Percentiles rank a stretch among this genome's conserved stretches.
Conservation (phyloP, 1,140 invertebrate genomes). For the Caerostris darwini region DNA sequence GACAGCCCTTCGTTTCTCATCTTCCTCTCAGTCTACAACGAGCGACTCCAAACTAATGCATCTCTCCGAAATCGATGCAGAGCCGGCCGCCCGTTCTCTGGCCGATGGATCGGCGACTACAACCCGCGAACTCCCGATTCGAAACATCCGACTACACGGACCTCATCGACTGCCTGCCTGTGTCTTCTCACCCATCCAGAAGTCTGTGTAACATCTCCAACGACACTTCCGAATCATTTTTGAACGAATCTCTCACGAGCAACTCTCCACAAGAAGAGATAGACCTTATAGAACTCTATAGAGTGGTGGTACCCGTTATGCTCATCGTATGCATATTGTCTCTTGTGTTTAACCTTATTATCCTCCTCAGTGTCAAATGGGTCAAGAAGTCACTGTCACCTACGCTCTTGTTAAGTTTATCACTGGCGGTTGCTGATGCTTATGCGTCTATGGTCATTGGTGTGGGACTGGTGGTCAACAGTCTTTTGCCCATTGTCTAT, state of each 20-base stretch:
- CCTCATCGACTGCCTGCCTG: conserved; percentile 34
- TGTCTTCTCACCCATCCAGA: background rate
- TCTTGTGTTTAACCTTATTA: conserved; percentile 83
- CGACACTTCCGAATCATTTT: background rate
- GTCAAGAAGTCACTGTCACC: conserved; percentile 84
- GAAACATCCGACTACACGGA: conserved; percentile 11
- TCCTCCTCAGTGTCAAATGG: conserved; percentile 85
- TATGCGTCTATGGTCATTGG: conserved; percentile 84
- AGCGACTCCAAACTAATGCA: no score
- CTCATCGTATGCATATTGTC: conserved; percentile 83
- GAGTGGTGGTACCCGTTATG: conserved; percentile 81
- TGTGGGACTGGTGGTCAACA: conserved; percentile 84
- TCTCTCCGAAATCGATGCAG: conserved; percentile 45
- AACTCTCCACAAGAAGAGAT: background rate
- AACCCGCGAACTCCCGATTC: conserved; percentile 4
- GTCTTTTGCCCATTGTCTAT: conserved; percentile 81
- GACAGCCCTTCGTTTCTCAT: background rate
- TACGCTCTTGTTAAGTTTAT: conserved; percentile 85
- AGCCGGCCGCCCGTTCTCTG: conserved; percentile 31
- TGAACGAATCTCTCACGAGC: background rate
- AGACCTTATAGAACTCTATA: conserved; percentile 78
- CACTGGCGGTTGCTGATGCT: conserved; percentile 85
- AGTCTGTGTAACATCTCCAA: background rate
- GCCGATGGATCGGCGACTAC: conserved; percentile 54
- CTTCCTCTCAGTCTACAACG: conserved; percentile 5